A percentile compares a stretch with the other conserved stretches of the same genome.
Evolutionary conservation across 2,888 invertebrate species (phyloP).

Genomic region (Liodrosophila aerea): DNA sequence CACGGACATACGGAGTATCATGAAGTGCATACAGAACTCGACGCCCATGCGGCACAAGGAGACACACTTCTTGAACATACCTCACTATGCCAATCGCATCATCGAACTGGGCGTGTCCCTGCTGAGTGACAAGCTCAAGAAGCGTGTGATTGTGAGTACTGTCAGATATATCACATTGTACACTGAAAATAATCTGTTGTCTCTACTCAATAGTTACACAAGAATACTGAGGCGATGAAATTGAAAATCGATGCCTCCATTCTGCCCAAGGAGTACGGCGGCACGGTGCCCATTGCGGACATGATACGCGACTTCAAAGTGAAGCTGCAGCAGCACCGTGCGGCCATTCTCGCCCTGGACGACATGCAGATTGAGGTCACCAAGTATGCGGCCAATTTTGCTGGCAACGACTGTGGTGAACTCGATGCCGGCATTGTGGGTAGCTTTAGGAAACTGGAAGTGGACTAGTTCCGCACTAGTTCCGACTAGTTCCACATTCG

Average conservation of each 20-base stretch:
- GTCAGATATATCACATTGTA: background rate
- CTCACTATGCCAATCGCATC: conserved; percentile 90
- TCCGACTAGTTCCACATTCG: conserved; percentile 3
- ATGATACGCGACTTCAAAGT: conserved; percentile 91
- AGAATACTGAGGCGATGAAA: conserved; percentile 88
- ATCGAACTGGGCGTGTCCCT: conserved; percentile 92
- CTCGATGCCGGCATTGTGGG: conserved; percentile 90
- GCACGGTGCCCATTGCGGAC: conserved; percentile 89
- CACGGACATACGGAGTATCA: conserved; percentile 89
- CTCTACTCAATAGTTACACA: conserved; percentile 84
- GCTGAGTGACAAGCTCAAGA: conserved; percentile 92
- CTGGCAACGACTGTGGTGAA: conserved; percentile 86
- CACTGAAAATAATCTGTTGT: background rate
- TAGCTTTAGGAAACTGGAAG: conserved; percentile 91
- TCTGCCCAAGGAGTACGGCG: conserved; percentile 94
- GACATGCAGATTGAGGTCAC: conserved; percentile 89
- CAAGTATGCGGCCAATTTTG: conserved; percentile 83
- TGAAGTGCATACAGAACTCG: conserved; percentile 87
- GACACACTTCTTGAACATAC: conserved; percentile 93
- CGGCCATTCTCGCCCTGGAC: conserved; percentile 87
- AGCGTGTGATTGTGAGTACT: conserved; percentile 89
- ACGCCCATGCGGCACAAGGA: conserved; percentile 95
- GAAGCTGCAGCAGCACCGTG: conserved; percentile 86
- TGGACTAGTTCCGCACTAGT: conserved; percentile 85
- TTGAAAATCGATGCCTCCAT: conserved; percentile 88